A percentile compares a stretch with the other conserved stretches of the same genome.
Conservation (phyloP, 2,797 vertebrate genomes). For the Sternotherus odoratus region DNA sequence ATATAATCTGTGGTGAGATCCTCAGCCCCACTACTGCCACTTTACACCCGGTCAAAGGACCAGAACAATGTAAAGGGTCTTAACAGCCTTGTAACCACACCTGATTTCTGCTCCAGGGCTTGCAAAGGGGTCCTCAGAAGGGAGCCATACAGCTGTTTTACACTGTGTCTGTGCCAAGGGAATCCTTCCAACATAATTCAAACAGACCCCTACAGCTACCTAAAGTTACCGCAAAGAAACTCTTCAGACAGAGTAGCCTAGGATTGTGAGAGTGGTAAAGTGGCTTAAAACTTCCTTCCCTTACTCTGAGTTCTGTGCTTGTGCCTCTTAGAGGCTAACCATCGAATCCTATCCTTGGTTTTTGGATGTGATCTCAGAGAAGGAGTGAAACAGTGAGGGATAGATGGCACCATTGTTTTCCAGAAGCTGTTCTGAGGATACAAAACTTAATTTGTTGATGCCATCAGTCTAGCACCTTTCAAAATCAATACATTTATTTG, state of each 20-base stretch:
- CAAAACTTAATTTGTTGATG: slow-evolving; percentile 45
- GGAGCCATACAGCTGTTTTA: background rate
- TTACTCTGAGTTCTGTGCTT: background rate
- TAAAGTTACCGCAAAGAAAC: background rate
- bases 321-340: background rate
- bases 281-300: background rate
- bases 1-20: background rate
- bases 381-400: background rate
- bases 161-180: background rate
- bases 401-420: background rate
- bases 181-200: background rate
- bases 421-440: slow-evolving; percentile 37
- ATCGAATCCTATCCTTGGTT: background rate
- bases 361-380: background rate
- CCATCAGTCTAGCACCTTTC: slow-evolving; percentile 33
- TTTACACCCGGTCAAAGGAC: background rate
- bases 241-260: background rate
- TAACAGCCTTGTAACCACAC: background rate
- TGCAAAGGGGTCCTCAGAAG: background rate
- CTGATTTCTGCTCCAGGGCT: background rate
- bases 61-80: background rate
- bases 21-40: background rate
- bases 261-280: background rate
- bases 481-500: slow-evolving; percentile 17
- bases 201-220: background rate